Evolutionary conservation across 2,888 invertebrate species (phyloP).

Genomic region (Sclerodermus sp.): DNA sequence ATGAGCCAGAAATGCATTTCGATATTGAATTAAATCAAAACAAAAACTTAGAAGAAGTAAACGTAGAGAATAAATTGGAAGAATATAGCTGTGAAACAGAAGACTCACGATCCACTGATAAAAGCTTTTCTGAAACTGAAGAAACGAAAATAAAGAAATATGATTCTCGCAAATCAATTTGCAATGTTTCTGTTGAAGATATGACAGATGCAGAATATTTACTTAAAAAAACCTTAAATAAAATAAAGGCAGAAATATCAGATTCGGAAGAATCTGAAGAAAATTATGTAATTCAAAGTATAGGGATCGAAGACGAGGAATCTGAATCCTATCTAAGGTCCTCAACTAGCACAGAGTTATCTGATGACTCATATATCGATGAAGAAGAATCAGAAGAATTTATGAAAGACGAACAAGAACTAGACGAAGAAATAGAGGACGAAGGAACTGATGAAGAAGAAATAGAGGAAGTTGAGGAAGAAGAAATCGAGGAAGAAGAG

Average conservation of each 20-base stretch:
- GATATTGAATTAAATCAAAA: constrained; percentile 22
- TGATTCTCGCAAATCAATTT: constrained; percentile 9
- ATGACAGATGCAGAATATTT: constrained; percentile 47
- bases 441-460: too few relatives aligned
- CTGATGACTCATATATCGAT: constrained; percentile 4
- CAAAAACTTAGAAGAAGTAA: constrained; percentile 57
- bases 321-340: neutral
- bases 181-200: constrained; percentile 24
- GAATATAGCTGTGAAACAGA: constrained; percentile 11
- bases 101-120: constrained; percentile 6
- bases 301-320: constrained; percentile 1
- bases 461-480: constrained; percentile 10
- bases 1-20: neutral
- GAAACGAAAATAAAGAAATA: constrained; percentile 5
- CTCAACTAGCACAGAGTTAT: neutral
- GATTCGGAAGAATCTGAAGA: constrained; percentile 38
- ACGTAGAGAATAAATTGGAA: constrained; percentile 36
- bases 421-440: constrained; percentile 19
- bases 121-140: constrained; percentile 10
- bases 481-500: constrained; percentile 9
- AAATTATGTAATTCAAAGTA: constrained; percentile 12
- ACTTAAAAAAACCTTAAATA: constrained; percentile 46
- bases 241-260: constrained; percentile 50
- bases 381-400: constrained; percentile 9
- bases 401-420: constrained; percentile 11